Evolutionary conservation across 2,888 invertebrate genomes (phyloP), one percentile per base, ranked within the genome.

Genomic region (Hedya salicella): DNA sequence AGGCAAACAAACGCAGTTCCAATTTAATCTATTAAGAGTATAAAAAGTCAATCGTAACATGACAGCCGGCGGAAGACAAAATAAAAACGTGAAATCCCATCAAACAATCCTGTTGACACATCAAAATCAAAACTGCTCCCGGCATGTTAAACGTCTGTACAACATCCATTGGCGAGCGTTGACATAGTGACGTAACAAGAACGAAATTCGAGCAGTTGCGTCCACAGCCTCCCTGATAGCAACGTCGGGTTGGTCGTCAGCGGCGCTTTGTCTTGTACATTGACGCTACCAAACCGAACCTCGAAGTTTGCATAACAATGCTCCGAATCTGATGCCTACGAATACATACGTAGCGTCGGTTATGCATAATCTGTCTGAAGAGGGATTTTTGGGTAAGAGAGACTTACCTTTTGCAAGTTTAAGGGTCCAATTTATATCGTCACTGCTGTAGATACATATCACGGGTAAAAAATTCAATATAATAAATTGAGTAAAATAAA

Each of bases 301-400:
- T 82, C 81, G 72, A 72, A 77, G 79, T 88, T 91, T 91, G 87
- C 91, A 91, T 92, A 85, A 91, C 90, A 92, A 91, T 91, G 84
- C 85, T 79, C 78, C 80, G 82, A 85, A 87, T 85, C 85, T 86
- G 86, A 88, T 86, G 87, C 82, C 84, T 86, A 82, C n/a, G n/a
- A n/a, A n/a, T n/a, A n/a, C 82, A 78, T 75, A 78, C 73, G 63
- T 63, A 68, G 57, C 75, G 73, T 71, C 69, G 69, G 72, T 69
- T 73, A 71, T 73, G 72, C 73, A 77, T 77, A 77, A 75, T 76
- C 73, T 70, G 64, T 53, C 63, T 68, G 46, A 49, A 60, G 48
- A 53, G 36, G 14, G 46, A 60, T 54, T 54, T 61, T 53, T 60
- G 54, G 53, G 36, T 25, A 25, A 6, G 2, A 30, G 25, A n/a